A percentile compares a stretch with the other conserved stretches of the same genome.
phyloP scores from a whole-genome alignment of 2,888 invertebrate genomes.

The Ctena decussata region DNA sequence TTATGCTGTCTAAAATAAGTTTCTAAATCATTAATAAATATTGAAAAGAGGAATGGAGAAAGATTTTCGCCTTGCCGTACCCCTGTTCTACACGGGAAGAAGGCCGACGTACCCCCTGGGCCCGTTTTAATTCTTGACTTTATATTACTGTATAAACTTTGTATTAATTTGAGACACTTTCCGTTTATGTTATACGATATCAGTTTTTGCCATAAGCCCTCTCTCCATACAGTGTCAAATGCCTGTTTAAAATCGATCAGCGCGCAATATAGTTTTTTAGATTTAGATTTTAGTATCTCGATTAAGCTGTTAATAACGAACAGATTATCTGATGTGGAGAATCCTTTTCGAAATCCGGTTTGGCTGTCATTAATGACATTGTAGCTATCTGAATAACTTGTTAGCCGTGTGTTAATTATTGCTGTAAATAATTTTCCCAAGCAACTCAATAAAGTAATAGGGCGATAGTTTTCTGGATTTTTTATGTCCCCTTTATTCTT shows the following conservation, averaged over 20 bases:
- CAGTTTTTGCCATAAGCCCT: conserved; percentile 31
- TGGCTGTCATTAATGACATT: conserved; percentile 15
- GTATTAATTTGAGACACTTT: background rate
- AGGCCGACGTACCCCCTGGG: background rate
- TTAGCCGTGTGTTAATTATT: conserved; percentile 22
- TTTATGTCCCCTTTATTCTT: conserved; percentile 22
- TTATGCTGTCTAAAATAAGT: background rate
- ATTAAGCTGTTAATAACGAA: conserved; percentile 20
- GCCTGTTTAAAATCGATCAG: conserved; percentile 23
- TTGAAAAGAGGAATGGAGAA: conserved; percentile 10
- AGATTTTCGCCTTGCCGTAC: conserved; percentile 11
- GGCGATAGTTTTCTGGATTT: conserved; percentile 28
- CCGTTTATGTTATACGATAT: background rate
- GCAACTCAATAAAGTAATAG: conserved; percentile 31
- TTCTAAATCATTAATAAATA: conserved; percentile 20
- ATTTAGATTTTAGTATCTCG: background rate
- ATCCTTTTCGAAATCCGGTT: conserved; percentile 23
- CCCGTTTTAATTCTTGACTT: background rate
- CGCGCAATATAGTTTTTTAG: conserved; percentile 1
- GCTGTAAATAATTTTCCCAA: conserved; percentile 34
- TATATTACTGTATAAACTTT: conserved; percentile 12
- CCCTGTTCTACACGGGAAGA: background rate
- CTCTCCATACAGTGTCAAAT: conserved; percentile 21
- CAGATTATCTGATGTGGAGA: conserved; percentile 31
- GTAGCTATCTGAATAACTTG: background rate